Conservation (phyloP, 2,888 invertebrate species). For the Drosophila formosana region DNA sequence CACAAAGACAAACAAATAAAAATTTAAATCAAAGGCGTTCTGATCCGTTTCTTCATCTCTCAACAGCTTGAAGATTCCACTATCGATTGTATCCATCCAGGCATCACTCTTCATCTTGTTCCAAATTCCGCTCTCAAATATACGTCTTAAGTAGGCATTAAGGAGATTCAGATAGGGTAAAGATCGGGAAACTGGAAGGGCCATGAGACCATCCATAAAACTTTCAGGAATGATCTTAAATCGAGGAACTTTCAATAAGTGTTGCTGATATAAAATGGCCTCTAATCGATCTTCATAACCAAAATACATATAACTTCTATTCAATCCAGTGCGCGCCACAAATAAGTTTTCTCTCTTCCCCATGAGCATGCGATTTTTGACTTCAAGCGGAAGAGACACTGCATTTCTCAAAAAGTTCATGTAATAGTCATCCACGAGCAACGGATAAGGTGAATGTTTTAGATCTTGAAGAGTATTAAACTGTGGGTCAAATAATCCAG, state of each 20-base stretch:
- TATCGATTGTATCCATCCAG: slow-evolving; percentile 30
- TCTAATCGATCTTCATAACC: slow-evolving; percentile 50
- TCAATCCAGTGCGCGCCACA: slow-evolving; percentile 28
- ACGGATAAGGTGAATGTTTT: slow-evolving; percentile 16
- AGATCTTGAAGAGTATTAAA: slow-evolving; percentile 59
- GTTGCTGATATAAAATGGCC: slow-evolving; percentile 59
- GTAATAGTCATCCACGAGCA: slow-evolving; percentile 41
- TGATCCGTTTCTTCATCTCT: slow-evolving; percentile 5
- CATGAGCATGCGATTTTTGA: neutral
- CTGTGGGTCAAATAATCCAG: slow-evolving; percentile 58
- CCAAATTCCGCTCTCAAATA: slow-evolving; percentile 63
- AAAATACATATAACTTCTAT: slow-evolving; percentile 35
- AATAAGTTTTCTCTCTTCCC: neutral
- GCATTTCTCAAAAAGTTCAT: neutral
- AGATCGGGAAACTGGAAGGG: slow-evolving; percentile 46
- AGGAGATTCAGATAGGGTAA: slow-evolving; percentile 56
- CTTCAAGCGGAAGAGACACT: neutral
- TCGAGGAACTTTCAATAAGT: slow-evolving; percentile 52
- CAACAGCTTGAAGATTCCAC: slow-evolving; percentile 20
- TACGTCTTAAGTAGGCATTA: slow-evolving; percentile 50
- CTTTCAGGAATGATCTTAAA: slow-evolving; percentile 43
- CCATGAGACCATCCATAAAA: slow-evolving; percentile 19
- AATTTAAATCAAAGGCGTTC: slow-evolving; percentile 40
- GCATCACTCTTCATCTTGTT: slow-evolving; percentile 46
- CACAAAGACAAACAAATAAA: slow-evolving; percentile 50